A percentile compares a stretch with the other conserved stretches of the same genome.
phyloP scores from a whole-genome alignment of 1,140 invertebrate genomes.

The Drosophila pseudoananassae region DNA sequence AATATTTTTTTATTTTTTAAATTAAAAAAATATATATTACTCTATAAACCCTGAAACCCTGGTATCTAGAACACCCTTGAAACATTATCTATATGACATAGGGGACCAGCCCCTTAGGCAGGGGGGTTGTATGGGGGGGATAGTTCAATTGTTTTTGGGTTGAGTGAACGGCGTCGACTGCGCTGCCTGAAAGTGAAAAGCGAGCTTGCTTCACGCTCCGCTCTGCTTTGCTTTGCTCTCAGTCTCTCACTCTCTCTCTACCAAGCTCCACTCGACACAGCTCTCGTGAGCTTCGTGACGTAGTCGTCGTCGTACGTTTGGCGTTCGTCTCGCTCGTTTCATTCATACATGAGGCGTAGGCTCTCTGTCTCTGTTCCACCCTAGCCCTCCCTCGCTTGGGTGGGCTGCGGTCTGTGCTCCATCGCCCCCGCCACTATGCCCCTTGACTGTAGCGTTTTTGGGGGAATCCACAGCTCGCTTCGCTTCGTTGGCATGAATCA shows the following conservation, averaged over 20 bases:
- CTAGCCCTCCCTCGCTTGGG: neutral
- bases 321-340: neutral
- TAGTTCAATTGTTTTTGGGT: conserved; percentile 17
- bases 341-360: neutral
- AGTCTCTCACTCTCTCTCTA: neutral
- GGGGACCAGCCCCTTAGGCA: too few species aligned
- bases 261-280: neutral
- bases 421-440: neutral
- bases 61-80: neutral
- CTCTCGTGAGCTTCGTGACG: neutral
- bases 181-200: conserved; percentile 19
- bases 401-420: neutral
- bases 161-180: conserved; percentile 29
- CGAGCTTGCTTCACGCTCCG: neutral
- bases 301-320: neutral
- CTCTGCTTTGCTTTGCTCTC: neutral
- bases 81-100: neutral
- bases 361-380: neutral
- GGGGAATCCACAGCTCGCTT: conserved; percentile 31
- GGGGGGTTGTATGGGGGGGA: too few species aligned
- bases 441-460: neutral
- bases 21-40: too few species aligned
- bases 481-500: conserved; percentile 30
- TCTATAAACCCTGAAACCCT: neutral
- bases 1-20: neutral